phyloP scores from a whole-genome alignment of 2,113 vertebrate genomes.

The Thamnaconus septentrionalis region DNA sequence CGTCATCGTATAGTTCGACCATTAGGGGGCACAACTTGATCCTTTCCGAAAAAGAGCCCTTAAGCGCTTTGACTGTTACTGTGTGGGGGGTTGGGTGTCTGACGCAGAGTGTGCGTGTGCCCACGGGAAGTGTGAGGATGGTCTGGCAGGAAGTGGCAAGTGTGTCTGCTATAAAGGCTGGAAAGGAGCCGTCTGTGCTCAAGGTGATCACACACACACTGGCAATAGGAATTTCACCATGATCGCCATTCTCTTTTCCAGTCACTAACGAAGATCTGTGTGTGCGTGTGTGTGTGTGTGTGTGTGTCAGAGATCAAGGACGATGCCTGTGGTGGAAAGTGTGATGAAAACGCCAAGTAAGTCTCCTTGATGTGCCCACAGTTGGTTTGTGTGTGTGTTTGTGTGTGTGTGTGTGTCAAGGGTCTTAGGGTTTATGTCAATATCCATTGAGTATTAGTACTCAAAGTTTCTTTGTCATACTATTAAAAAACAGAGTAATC shows the following conservation, averaged over 20 bases:
- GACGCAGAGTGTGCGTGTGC: slow-evolving; percentile 84
- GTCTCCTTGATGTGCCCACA: slow-evolving; percentile 41
- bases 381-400: not conserved
- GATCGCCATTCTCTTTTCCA: not conserved
- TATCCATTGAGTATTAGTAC: no score
- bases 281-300: slow-evolving; percentile 8
- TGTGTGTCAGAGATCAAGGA: slow-evolving; percentile 74
- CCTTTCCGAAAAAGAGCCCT: no score
- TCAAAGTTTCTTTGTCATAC: no score
- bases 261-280: not conserved
- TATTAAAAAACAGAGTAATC: no score
- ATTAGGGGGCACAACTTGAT: no score
- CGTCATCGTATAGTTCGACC: no score
- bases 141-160: slow-evolving; percentile 82
- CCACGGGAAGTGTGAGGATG: slow-evolving; percentile 88
- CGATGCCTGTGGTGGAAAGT: slow-evolving; percentile 82
- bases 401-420: not conserved
- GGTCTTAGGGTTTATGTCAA: not conserved
- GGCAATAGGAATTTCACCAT: not conserved
- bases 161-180: slow-evolving; percentile 89
- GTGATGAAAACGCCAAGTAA: slow-evolving; percentile 88
- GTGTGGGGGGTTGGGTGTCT: slow-evolving; percentile 2
- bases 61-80: no score
- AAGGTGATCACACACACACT: slow-evolving; percentile 64
- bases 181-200: slow-evolving; percentile 83